Evolutionary conservation across 2,113 vertebrate species (phyloP), one percentile per base, ranked within the genome.

Genomic region (Siniperca knerii): DNA sequence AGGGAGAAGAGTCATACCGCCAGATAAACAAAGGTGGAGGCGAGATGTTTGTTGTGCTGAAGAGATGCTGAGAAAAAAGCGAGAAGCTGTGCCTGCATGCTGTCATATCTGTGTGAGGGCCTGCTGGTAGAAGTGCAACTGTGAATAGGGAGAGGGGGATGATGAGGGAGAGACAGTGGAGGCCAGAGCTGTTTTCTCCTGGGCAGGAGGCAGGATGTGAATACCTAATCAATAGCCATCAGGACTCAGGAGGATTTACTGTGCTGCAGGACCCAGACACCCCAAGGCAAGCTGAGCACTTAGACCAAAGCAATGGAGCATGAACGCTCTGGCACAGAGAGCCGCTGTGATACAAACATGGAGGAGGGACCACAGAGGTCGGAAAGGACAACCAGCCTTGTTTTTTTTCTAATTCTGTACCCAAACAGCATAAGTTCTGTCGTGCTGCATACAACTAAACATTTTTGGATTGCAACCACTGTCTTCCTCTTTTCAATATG

Each of bases 161-260:
- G 86, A 92, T 90, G 83, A 87, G 84, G 71, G 35, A 78, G 68
- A 78, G 82, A 72, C 76, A 69, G 72, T 6, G n/a, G 83, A 84
- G 83, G 82, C 71, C 81, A 46, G 78, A 42, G 80, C 69, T 82
- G 80, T 72, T 87, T 89, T 82, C 89, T 78, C 50, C 83, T 42
- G 74, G 62, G 86, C 74, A 74, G 82, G 84, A 90, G 86, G 90
- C 82, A 83, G 87, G 74, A 91, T 91, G 85, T 92, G 90, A 93
- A 94, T 93, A 78, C 79, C 87, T 91, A 92, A 95, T 95, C 91
- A 93, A 94, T 93, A 93, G 81, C 91, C 84, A 90, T 90, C 91
- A 92, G 74, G 90, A 82, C 83, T 77, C 72, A 1, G 52, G 74
- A 83, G 90, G 90, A 95, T 95, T 95, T 93, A 95, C 87, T 11